Conservation (phyloP, 2,113 vertebrate genomes). For the Dinomys branickii region DNA sequence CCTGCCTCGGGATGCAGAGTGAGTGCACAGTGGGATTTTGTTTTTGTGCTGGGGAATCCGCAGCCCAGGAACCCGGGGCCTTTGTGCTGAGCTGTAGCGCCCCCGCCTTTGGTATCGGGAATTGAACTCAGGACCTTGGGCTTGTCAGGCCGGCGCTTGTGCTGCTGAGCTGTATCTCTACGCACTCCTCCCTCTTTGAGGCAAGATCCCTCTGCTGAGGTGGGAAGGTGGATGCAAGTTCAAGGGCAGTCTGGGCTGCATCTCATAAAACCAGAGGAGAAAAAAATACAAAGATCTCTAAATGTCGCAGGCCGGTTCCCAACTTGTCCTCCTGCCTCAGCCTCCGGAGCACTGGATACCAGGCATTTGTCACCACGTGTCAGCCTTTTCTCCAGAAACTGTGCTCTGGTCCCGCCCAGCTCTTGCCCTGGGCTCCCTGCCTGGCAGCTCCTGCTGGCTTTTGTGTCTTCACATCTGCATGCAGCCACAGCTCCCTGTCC, state of each 20-base stretch:
- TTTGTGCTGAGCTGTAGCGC: too few relatives aligned
- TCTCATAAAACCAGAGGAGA: not conserved
- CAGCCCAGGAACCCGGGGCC: too few relatives aligned
- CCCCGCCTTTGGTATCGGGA: not conserved
- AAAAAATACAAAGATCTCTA: not conserved
- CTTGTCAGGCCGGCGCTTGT: too few relatives aligned
- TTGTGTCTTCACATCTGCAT: rapidly evolving
- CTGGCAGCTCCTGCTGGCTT: not conserved
- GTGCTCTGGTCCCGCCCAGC: not conserved
- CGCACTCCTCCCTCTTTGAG: not conserved
- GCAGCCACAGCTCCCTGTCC: not conserved
- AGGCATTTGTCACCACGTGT: not conserved
- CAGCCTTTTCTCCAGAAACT: not conserved
- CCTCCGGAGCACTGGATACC: not conserved
- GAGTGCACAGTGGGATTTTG: not conserved
- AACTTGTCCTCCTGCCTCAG: not conserved
- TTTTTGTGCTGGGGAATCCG: not conserved
- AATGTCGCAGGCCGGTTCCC: not conserved
- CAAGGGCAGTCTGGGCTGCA: not conserved
- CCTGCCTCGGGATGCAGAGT: too few relatives aligned
- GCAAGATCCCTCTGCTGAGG: not conserved
- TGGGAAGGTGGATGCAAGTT: not conserved
- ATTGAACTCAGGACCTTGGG: not conserved
- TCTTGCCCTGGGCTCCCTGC: not conserved
- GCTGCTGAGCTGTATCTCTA: too few relatives aligned